These are phyloP conservation scores for Bubo scandiacus DNA, from an alignment of 2,113 vertebrate species.

Conservation along the genomic window DNA sequence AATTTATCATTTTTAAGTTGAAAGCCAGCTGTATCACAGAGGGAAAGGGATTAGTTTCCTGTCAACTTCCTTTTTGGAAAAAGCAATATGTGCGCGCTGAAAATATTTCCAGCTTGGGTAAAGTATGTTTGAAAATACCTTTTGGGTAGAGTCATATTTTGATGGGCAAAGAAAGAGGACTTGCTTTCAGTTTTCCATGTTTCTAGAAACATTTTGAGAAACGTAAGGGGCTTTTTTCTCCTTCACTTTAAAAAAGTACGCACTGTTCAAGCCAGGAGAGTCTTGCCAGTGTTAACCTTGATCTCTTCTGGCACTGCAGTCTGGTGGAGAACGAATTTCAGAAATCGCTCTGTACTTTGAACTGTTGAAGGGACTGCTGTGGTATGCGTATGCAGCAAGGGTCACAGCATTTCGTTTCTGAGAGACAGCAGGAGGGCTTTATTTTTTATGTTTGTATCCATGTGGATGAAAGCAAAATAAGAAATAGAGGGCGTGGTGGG, in stretches of 20 bases:
- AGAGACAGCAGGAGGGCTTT: neutral
- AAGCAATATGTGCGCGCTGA: neutral
- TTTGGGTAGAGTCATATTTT: conserved; percentile 25
- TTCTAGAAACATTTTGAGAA: conserved; percentile 16
- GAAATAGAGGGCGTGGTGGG: neutral
- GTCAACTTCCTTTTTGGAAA: conserved; percentile 60
- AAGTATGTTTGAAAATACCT: conserved; percentile 54
- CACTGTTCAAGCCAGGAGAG: neutral
- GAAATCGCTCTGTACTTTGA: conserved; percentile 65
- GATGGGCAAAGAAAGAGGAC: conserved; percentile 4
- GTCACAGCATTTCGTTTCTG: neutral
- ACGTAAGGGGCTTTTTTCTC: neutral
- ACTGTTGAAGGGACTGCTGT: conserved; percentile 28
- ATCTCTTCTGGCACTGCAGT: neutral
- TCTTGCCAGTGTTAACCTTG: neutral
- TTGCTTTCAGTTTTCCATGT: conserved; percentile 26
- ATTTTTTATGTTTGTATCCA: neutral
- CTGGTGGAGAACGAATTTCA: neutral
- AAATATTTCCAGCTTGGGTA: conserved; percentile 35
- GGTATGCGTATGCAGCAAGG: neutral
- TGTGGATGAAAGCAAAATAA: neutral
- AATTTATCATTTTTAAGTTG: conserved; percentile 14
- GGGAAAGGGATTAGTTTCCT: conserved; percentile 57
- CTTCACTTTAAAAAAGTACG: neutral
- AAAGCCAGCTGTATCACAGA: conserved; percentile 37